phyloP scores from a whole-genome alignment of 35 echinoderm and acorn worm genomes.

The Ophiothrix spiculata region DNA sequence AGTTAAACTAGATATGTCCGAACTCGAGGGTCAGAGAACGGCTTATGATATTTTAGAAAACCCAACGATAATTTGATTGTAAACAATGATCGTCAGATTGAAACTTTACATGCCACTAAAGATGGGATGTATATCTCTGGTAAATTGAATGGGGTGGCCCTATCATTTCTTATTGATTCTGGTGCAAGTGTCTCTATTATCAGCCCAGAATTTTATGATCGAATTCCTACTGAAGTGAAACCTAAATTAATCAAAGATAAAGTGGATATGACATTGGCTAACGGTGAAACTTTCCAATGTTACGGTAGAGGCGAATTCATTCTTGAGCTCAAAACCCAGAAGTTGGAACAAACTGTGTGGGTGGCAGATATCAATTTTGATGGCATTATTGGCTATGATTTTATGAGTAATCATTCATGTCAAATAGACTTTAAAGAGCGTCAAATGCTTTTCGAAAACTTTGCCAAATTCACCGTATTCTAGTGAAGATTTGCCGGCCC shows the following conservation, averaged over 20 bases:
- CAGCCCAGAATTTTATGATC: not conserved
- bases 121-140: not conserved
- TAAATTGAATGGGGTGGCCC: not conserved
- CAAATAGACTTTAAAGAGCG: not conserved
- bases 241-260: not conserved
- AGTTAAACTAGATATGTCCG: not conserved
- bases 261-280: not conserved
- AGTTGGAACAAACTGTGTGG: not conserved
- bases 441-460: not conserved
- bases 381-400: not conserved
- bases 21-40: not conserved
- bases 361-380: not conserved
- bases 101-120: not conserved
- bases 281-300: not conserved
- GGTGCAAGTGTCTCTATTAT: not conserved
- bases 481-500: not conserved
- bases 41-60: not conserved
- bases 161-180: not conserved
- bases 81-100: not conserved
- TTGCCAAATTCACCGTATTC: not conserved
- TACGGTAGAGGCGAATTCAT: not conserved
- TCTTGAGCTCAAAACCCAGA: not conserved
- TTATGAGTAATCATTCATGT: not conserved
- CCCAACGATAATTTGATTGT: not conserved
- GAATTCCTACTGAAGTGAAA: not conserved